Conservation (phyloP, 2,888 invertebrate species). For the Hemithea aestivaria region DNA sequence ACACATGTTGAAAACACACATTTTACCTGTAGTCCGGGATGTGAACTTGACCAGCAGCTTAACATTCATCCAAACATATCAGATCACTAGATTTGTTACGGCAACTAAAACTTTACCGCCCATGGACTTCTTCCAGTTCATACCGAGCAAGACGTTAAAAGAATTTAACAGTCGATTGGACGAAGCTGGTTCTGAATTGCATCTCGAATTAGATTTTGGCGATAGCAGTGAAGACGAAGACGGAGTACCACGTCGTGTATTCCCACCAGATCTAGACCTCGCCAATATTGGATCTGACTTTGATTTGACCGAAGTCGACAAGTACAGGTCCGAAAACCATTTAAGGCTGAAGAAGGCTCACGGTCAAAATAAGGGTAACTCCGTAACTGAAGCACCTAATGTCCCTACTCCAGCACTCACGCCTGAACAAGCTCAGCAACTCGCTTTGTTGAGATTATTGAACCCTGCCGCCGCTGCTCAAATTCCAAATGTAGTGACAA, state of each 20-base stretch:
- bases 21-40: constrained; percentile 88
- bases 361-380: constrained; percentile 65
- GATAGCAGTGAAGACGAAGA: constrained; percentile 85
- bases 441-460: constrained; percentile 85
- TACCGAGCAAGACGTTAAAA: constrained; percentile 90
- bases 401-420: constrained; percentile 65
- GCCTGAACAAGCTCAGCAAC: constrained; percentile 86
- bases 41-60: constrained; percentile 86
- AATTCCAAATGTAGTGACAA: constrained; percentile 86
- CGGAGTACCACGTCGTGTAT: constrained; percentile 67
- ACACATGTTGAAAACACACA: constrained; percentile 91
- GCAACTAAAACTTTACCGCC: constrained; percentile 94
- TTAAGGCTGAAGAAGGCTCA: constrained; percentile 72
- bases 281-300: constrained; percentile 86
- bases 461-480: constrained; percentile 84
- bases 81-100: constrained; percentile 91
- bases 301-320: constrained; percentile 84
- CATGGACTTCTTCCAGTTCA: constrained; percentile 91
- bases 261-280: constrained; percentile 84
- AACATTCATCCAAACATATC: constrained; percentile 93
- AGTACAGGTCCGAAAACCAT: constrained; percentile 78
- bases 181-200: constrained; percentile 92
- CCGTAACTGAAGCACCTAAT: constrained; percentile 70
- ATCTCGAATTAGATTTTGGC: constrained; percentile 91
- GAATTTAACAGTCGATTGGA: constrained; percentile 93